A percentile compares a stretch with the other conserved stretches of the same genome.
phyloP scores from a whole-genome alignment of 2,113 vertebrate species.

The Uropsilus gracilis region DNA sequence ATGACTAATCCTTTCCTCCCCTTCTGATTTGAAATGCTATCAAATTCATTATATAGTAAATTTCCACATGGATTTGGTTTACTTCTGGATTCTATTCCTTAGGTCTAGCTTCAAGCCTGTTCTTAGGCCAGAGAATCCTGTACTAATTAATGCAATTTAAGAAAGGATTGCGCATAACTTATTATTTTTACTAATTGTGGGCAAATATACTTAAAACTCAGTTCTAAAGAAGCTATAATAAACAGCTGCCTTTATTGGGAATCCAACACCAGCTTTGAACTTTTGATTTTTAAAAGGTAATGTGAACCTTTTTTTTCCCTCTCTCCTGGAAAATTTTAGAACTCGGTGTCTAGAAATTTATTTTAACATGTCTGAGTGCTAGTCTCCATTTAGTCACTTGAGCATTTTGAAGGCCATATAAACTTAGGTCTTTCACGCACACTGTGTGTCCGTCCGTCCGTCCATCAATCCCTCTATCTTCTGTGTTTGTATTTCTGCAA shows the following conservation, averaged over 20 bases:
- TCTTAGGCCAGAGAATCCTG: not conserved
- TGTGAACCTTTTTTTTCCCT: not conserved
- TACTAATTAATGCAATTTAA: slow-evolving; percentile 14
- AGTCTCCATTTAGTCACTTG: not conserved
- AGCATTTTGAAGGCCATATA: not conserved
- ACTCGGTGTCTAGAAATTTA: not conserved
- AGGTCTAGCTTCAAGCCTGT: not conserved
- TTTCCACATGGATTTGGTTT: not conserved
- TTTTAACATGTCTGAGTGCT: not conserved
- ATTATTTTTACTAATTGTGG: not conserved
- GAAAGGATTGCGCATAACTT: not conserved
- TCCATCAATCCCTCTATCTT: no score
- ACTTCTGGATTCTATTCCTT: not conserved
- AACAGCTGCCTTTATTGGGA: not conserved
- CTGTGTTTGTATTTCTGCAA: no score
- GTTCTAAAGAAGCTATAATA: not conserved
- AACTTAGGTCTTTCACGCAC: not conserved
- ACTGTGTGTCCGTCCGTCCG: not conserved
- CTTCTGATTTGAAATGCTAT: not conserved
- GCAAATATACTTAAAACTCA: not conserved
- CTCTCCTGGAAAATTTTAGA: not conserved
- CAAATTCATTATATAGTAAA: not conserved
- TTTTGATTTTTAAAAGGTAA: not conserved
- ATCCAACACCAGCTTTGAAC: not conserved
- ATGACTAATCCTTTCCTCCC: not conserved